Evolutionary conservation across 2,888 invertebrate species (phyloP), one percentile per base, ranked within the genome.

Genomic region (Cheilosia grossa): DNA sequence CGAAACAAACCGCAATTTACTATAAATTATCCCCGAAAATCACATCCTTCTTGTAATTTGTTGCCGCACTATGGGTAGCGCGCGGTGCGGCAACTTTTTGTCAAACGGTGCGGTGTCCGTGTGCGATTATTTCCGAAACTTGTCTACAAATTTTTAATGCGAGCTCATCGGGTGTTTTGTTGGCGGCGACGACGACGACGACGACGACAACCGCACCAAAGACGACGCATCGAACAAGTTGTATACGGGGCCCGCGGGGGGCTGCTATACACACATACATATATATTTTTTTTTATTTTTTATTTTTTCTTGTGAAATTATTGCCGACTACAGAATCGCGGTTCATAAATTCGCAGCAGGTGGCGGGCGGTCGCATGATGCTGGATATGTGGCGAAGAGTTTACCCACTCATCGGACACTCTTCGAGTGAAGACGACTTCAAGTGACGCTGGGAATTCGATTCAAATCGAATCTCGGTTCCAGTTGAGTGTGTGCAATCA

Each of bases 21-120:
- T 72, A 85, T 85, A 85, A 85, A 85, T 85, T 85, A 85, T 85
- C 81, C 85, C 73, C 85, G 72, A 85, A 85, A 85, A 85, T 85
- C 81, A 81, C 81, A 85, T 85, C 85, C 81, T 85, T 81, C 72
- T 77, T 77, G 81, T 77, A 85, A 81, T 85, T 85, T 85, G 85
- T 85, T 81, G 37, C 81, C 80, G 66, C 83, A 64, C 42, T 56
- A 27, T 27, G 66, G 19, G 30, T 19, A 37, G 63, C 19, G 15
- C 37, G n/a, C 63, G 40, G 63, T 69, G 66, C 72, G 53, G 69
- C 30, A 63, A 75, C 33, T 66, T 79, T 72, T 83, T 69, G 67
- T 75, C 66, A 80, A 75, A 81, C 75, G 9, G 30, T 9, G 80
- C 59, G 64, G 53, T 37, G 33, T 6, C 30, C 56, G 66, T 72